Evolutionary conservation across 2,113 vertebrate species (phyloP).

Genomic region (Forbesichthys papilliferus): DNA sequence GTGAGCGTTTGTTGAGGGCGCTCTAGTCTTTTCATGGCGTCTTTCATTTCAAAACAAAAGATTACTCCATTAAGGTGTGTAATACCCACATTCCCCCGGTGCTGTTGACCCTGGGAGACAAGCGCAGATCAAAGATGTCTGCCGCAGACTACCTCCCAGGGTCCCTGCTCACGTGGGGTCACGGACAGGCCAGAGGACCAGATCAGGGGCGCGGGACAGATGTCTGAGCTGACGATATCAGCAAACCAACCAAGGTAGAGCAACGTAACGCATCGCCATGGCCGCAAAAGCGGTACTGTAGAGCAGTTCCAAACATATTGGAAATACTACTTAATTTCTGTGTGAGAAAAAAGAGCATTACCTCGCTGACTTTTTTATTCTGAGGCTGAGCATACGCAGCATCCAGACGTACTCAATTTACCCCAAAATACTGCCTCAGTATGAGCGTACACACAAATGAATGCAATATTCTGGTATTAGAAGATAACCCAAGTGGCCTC

Average conservation of each 20-base stretch:
- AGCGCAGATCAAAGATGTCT: conserved; percentile 62
- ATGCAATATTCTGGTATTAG: neutral
- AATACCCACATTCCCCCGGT: conserved; percentile 61
- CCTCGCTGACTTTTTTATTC: too few relatives aligned
- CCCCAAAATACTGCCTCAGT: too few relatives aligned
- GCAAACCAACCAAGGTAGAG: too few relatives aligned
- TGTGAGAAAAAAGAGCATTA: too few relatives aligned
- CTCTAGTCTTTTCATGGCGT: conserved; percentile 61
- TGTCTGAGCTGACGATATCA: conserved; percentile 28
- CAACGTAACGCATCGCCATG: too few relatives aligned
- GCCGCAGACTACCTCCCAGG: conserved; percentile 36
- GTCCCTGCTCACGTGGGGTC: conserved; percentile 38
- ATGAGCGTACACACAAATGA: too few relatives aligned
- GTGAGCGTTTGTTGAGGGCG: conserved; percentile 30
- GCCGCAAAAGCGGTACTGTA: too few relatives aligned
- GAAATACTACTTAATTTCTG: too few relatives aligned
- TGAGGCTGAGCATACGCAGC: too few relatives aligned
- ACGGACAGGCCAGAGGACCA: conserved; percentile 45
- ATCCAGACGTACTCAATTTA: too few relatives aligned
- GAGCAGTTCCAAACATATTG: too few relatives aligned
- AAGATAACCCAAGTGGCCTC: neutral
- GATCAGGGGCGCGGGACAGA: conserved; percentile 12
- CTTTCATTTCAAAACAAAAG: conserved; percentile 76
- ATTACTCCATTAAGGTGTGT: conserved; percentile 78
- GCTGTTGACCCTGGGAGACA: conserved; percentile 58